A percentile compares a stretch with the other conserved stretches of the same genome.
Evolutionary conservation across 2,797 vertebrate species (phyloP).

Genomic region (Bucorvus abyssinicus): DNA sequence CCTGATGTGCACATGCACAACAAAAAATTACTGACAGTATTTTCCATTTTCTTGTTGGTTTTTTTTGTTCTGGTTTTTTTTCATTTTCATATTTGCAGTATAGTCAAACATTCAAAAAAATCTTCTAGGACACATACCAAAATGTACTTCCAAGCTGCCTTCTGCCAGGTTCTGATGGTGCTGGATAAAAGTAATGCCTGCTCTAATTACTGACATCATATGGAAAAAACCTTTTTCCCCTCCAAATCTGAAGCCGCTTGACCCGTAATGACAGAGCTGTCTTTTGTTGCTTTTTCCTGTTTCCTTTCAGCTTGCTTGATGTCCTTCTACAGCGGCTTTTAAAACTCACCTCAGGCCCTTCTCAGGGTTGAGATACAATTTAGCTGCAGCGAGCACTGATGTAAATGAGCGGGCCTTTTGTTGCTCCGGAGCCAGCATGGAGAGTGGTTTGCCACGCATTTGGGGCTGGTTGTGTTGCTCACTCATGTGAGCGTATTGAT

Average conservation of each 20-base stretch:
- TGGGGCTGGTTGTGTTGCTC: neutral
- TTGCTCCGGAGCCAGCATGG: neutral
- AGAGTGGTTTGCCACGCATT: neutral
- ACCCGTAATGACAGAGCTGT: neutral
- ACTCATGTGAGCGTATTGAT: conserved; percentile 7
- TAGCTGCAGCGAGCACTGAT: neutral
- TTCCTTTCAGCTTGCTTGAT: neutral
- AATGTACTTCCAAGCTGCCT: neutral
- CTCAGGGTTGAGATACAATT: neutral
- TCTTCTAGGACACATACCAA: neutral
- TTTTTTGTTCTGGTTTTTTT: too few relatives aligned
- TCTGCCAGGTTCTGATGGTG: neutral
- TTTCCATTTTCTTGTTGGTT: neutral
- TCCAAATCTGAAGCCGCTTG: neutral
- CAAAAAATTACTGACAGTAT: neutral
- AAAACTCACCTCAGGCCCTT: conserved; percentile 26
- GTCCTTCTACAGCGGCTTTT: conserved; percentile 8
- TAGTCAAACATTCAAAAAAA: neutral
- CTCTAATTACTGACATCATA: neutral
- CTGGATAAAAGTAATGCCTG: neutral
- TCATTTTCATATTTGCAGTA: neutral
- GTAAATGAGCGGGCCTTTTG: neutral
- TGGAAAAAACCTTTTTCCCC: neutral
- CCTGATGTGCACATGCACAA: rapidly evolving
- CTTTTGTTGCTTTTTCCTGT: conserved; percentile 25